Percentiles rank a stretch among this genome's conserved stretches.
phyloP scores from a whole-genome alignment of 2,113 vertebrate genomes.

The Himantopus leucocephalus region DNA sequence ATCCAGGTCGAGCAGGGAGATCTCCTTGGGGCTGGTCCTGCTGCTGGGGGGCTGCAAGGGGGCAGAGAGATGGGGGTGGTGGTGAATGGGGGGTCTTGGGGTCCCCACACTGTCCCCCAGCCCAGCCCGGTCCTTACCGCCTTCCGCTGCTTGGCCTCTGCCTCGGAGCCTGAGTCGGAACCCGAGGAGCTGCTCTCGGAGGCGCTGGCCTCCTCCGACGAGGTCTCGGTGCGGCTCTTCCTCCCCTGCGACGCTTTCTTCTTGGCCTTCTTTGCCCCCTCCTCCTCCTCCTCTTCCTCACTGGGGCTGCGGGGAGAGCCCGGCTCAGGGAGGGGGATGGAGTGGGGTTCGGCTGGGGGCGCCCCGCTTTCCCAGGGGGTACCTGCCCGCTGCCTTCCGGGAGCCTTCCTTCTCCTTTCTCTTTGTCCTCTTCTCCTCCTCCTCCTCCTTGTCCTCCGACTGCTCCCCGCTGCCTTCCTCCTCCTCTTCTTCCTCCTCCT shows the following conservation, averaged over 20 bases:
- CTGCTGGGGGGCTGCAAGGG: slow-evolving; percentile 61
- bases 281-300: slow-evolving; percentile 81
- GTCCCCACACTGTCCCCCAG: rapidly evolving
- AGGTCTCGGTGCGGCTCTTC: slow-evolving; percentile 74
- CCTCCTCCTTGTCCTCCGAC: slow-evolving; percentile 78
- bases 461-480: slow-evolving; percentile 78
- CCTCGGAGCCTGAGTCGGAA: slow-evolving; percentile 79
- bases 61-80: neutral
- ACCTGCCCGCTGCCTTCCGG: slow-evolving; percentile 76
- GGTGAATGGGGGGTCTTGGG: neutral
- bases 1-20: slow-evolving; percentile 94
- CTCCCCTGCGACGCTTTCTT: slow-evolving; percentile 67
- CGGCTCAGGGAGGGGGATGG: neutral
- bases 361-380: neutral
- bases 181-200: slow-evolving; percentile 88
- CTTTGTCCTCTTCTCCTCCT: slow-evolving; percentile 71
- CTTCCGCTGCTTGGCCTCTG: slow-evolving; percentile 77
- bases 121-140: slow-evolving; percentile 59
- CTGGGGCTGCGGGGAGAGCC: slow-evolving; percentile 44
- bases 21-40: slow-evolving; percentile 83
- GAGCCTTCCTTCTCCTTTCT: slow-evolving; percentile 72
- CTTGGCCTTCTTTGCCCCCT: slow-evolving; percentile 56
- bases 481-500: slow-evolving; percentile 78
- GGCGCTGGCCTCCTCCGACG: slow-evolving; percentile 82
- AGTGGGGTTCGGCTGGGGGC: rapidly evolving